These are phyloP conservation scores for Melanotaenia duboulayi DNA, from an alignment of 2,113 vertebrate genomes.

Conservation along the genomic window DNA sequence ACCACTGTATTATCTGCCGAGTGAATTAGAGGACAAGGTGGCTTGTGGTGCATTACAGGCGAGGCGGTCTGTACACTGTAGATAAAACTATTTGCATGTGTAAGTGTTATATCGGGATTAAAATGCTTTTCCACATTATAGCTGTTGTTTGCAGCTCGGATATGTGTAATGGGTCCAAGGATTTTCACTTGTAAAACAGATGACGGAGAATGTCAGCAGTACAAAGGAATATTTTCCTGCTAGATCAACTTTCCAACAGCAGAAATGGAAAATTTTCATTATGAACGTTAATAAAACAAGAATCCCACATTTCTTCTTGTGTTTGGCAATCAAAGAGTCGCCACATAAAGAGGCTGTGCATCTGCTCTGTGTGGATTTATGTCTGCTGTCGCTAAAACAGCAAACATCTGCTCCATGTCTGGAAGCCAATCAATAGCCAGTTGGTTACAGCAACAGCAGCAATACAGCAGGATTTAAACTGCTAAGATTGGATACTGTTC, in stretches of 20 bases:
- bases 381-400: not conserved
- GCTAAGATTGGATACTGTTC: too few relatives aligned
- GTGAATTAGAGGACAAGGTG: slow-evolving; percentile 3
- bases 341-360: too few relatives aligned
- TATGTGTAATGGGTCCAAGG: not conserved
- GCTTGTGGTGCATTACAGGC: slow-evolving; percentile 11
- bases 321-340: too few relatives aligned
- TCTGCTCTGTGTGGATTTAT: not conserved
- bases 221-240: too few relatives aligned
- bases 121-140: slow-evolving; percentile 17
- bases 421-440: not conserved
- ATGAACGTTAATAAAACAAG: too few relatives aligned
- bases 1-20: slow-evolving; percentile 16
- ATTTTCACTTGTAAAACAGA: slow-evolving; percentile 4
- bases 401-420: not conserved
- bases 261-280: too few relatives aligned
- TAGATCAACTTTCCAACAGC: too few relatives aligned
- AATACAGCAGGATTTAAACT: not conserved
- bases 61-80: not conserved
- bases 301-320: too few relatives aligned
- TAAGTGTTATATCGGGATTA: slow-evolving; percentile 26
- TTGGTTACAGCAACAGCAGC: not conserved
- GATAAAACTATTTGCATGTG: slow-evolving; percentile 29
- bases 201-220: too few relatives aligned
- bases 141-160: not conserved